Evolutionary conservation across 2,888 invertebrate genomes (phyloP).

Genomic region (Malthinus flaveolus): DNA sequence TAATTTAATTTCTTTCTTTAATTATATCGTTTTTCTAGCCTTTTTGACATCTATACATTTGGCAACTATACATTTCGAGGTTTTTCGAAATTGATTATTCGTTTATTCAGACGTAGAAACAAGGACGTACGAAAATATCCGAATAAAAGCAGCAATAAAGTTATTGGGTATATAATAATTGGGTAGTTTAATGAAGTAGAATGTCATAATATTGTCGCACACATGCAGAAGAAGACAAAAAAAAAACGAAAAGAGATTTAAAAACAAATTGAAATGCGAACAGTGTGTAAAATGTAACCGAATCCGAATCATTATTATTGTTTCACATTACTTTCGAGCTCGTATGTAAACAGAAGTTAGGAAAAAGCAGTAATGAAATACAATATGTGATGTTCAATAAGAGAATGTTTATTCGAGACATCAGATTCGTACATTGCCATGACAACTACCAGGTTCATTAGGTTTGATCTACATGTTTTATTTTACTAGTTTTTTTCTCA

Average conservation of each 20-base stretch:
- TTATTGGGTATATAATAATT: neutral
- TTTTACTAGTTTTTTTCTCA: conserved; percentile 16
- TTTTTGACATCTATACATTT: too few relatives aligned
- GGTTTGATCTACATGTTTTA: conserved; percentile 37
- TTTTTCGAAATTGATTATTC: too few relatives aligned
- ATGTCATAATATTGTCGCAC: too few relatives aligned
- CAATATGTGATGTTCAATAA: conserved; percentile 46
- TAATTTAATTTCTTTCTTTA: too few relatives aligned
- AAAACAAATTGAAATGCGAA: conserved; percentile 27
- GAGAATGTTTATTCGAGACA: conserved; percentile 44
- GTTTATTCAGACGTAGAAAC: too few relatives aligned
- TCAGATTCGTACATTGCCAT: conserved; percentile 40
- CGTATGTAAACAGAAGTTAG: conserved; percentile 26
- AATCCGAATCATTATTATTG: conserved; percentile 29
- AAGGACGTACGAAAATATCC: too few relatives aligned
- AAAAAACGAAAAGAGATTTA: conserved; percentile 14
- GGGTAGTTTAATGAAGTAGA: neutral
- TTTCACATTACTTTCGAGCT: conserved; percentile 28
- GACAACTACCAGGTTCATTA: conserved; percentile 42
- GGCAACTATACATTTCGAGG: too few relatives aligned
- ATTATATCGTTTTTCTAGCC: too few relatives aligned
- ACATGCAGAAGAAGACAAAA: neutral
- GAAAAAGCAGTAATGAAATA: conserved; percentile 39
- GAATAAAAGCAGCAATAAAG: too few relatives aligned
- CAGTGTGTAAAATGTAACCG: conserved; percentile 26